Evolutionary conservation across 2,888 invertebrate species (phyloP), one percentile per base, ranked within the genome.

Genomic region (Melolontha melolontha): DNA sequence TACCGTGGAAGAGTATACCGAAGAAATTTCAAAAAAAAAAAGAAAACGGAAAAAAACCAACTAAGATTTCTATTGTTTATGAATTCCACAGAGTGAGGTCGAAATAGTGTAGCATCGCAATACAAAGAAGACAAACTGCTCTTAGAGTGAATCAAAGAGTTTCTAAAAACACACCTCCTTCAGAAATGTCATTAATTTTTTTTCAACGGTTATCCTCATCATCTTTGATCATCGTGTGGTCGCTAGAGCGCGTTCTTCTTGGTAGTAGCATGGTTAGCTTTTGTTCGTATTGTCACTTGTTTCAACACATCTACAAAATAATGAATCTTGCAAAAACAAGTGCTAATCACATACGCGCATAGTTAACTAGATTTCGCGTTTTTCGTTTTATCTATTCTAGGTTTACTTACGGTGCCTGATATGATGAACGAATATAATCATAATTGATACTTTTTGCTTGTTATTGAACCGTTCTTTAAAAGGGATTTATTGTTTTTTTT

Each of bases 161-260:
- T 47, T 62, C 47, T 34, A 62, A 62, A 62, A 62, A 62, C 59
- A 47, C 59, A 62, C 65, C 52, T 65, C 65, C 47, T 65, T 42
- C 34, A 29, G 52, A 67, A 67, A 62, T 59, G 62, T 51, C 66
- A 67, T 67, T 67, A 67, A 67, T 62, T 67, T 67, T 67, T 67
- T 67, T 29, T 34, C 40, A 34, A 27, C 39, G 39, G 16, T 40
- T 34, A 50, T 63, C 47, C 5, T 62, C 55, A 11, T 14, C 17
- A 2, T 10, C 10, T 5, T 16, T 6, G 16, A 34, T 34, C 34
- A 34, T 54, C 40, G 39, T 39, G 40, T 39, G 34, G 34, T 22
- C 16, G 14, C 17, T 22, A 12, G 51, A 29, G 12, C 29, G 34
- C 12, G 34, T 22, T 17, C 39, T 64, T 64, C 54, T 52, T 52